A percentile compares a stretch with the other conserved stretches of the same genome.
phyloP scores from a whole-genome alignment of 1,140 invertebrate genomes.

The Papilio dardanus region DNA sequence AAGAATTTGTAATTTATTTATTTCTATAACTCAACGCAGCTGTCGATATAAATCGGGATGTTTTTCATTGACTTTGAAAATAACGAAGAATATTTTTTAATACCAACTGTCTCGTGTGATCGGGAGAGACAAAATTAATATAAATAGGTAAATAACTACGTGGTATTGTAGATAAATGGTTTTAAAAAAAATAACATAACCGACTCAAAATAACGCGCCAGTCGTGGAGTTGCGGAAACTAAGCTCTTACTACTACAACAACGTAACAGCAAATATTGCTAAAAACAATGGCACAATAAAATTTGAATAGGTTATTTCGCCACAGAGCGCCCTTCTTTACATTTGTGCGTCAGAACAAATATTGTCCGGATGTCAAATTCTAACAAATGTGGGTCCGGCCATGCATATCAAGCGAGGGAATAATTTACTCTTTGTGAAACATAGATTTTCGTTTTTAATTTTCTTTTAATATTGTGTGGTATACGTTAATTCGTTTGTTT shows the following conservation, averaged over 20 bases:
- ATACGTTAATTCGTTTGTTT: no score
- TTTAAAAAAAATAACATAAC: no score
- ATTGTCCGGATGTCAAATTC: background rate
- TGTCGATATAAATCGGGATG: background rate
- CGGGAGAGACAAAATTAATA: background rate
- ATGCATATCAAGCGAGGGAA: background rate
- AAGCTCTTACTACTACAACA: no score
- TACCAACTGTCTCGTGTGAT: background rate
- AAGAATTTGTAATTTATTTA: background rate
- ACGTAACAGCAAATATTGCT: no score
- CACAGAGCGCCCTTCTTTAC: background rate
- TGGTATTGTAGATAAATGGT: no score
- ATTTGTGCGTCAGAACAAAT: background rate
- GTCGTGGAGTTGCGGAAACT: no score
- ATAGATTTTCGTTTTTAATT: background rate
- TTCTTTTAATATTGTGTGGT: background rate
- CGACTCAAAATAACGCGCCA: no score
- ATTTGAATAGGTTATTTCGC: background rate
- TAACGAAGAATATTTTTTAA: background rate
- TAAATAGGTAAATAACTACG: no score
- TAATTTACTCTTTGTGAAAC: background rate
- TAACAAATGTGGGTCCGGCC: background rate
- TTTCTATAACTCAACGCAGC: background rate
- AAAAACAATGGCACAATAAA: no score
- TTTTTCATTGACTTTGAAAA: background rate